phyloP scores from a whole-genome alignment of 2,113 vertebrate genomes.

The Propithecus coquereli region DNA sequence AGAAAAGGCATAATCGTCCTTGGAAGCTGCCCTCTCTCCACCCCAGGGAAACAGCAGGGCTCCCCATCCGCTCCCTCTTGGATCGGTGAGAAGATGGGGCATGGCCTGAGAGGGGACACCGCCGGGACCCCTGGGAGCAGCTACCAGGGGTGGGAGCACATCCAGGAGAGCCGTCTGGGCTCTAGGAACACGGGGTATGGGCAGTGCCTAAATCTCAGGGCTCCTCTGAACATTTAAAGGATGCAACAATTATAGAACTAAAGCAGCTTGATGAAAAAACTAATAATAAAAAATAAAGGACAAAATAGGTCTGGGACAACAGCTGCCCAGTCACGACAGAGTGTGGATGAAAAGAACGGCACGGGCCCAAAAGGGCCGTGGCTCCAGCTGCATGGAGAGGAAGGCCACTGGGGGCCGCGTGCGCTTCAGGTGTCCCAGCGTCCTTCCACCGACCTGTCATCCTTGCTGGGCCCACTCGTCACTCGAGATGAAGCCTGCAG shows the following conservation, averaged over 20 bases:
- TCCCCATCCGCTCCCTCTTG: fast-evolving
- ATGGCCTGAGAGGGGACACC: fast-evolving
- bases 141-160: neutral
- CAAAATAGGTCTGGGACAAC: neutral
- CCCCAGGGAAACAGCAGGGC: neutral
- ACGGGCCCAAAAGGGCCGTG: fast-evolving
- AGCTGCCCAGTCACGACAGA: neutral
- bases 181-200: neutral
- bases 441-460: too few relatives aligned
- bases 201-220: neutral
- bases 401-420: fast-evolving
- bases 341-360: neutral
- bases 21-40: neutral
- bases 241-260: too few relatives aligned
- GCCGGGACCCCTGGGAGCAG: neutral
- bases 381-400: neutral
- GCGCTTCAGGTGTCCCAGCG: fast-evolving
- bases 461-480: too few relatives aligned
- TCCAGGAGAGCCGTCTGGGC: too few relatives aligned
- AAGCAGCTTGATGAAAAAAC: too few relatives aligned
- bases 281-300: neutral
- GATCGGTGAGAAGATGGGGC: fast-evolving
- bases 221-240: neutral
- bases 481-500: too few relatives aligned
- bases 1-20: neutral